Base-by-base conservation (phyloP, 2,888 invertebrate species). In the Hylaea fasciaria region DNA sequence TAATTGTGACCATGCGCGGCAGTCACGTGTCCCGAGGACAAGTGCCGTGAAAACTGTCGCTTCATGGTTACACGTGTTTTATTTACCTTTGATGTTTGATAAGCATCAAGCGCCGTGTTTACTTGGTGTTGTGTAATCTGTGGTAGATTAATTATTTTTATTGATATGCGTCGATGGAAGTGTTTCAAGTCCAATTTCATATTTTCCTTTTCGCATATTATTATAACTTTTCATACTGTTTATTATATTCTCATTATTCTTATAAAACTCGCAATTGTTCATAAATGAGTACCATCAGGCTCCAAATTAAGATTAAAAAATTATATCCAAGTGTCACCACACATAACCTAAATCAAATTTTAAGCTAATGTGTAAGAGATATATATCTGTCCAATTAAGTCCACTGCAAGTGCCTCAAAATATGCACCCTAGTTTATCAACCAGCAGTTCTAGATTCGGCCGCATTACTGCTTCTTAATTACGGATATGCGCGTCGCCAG, bases 11-110 rank as follows among this genome's bases (percentile, higher is more conserved):
- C 39, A 48, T 32, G 14, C 32, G 11, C 46, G 28, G 10, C 66
- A 64, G 78, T 85, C 85, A 86, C 86, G 84, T 86, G 86, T 55
- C 32, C 64, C 80, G 80, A 82, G 80, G 81, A 82, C 74, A 68
- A 62, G 43, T 13, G 37, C 43, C 39, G 52, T 61, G 56, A 52
- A 56, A 56, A 61, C 48, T 52, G 60, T 62, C 52, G 45, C 44
- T 53, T 62, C 56, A 61, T 39, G 35, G 17, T 43, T 46, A 46
- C 50, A 40, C 9, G 47, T 49, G 37, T 57, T 50, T n/a, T n/a
- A n/a, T n/a, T 46, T 41, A 28, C 37, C 44, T 52, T 13, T 35
- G 11, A 13, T 47, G 35, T 46, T 43, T 57, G 46, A 51, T 52
- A 44, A 32, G 47, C 41, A 57, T 57, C 50, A 40, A 50, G 14